Percentiles rank a stretch among this genome's conserved stretches.
phyloP scores from a whole-genome alignment of 2,888 invertebrate genomes.

The Apodemia mormo region DNA sequence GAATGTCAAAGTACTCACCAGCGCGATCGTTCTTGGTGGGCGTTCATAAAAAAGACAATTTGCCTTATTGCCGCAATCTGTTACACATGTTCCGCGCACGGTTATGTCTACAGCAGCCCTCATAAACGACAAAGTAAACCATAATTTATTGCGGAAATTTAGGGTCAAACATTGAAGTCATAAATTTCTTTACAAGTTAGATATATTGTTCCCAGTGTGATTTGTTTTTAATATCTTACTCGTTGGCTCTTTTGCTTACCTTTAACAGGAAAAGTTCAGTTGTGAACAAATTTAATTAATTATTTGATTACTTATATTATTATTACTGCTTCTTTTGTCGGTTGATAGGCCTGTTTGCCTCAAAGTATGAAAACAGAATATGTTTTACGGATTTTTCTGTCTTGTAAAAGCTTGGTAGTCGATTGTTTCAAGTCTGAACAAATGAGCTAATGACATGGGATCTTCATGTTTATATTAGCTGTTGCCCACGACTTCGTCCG shows the following conservation, averaged over 20 bases:
- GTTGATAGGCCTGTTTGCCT: too few species aligned
- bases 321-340: too few species aligned
- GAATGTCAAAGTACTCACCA: constrained; percentile 20
- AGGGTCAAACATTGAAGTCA: constrained; percentile 73
- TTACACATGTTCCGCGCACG: constrained; percentile 73
- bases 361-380: too few species aligned
- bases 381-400: too few species aligned
- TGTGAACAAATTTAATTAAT: too few species aligned
- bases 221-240: constrained; percentile 14
- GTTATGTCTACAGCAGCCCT: constrained; percentile 74
- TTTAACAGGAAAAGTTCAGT: too few species aligned
- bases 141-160: constrained; percentile 78
- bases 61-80: constrained; percentile 81
- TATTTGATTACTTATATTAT: too few species aligned
- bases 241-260: not conserved
- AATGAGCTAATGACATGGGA: too few species aligned
- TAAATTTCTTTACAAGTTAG: constrained; percentile 64
- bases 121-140: constrained; percentile 82
- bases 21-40: constrained; percentile 57
- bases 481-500: too few species aligned
- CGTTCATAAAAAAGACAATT: constrained; percentile 82
- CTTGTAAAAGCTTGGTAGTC: too few species aligned
- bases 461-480: too few species aligned
- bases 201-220: constrained; percentile 8
- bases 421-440: too few species aligned